Conservation (phyloP, 2,888 invertebrate species). For the Sisyra nigra region DNA sequence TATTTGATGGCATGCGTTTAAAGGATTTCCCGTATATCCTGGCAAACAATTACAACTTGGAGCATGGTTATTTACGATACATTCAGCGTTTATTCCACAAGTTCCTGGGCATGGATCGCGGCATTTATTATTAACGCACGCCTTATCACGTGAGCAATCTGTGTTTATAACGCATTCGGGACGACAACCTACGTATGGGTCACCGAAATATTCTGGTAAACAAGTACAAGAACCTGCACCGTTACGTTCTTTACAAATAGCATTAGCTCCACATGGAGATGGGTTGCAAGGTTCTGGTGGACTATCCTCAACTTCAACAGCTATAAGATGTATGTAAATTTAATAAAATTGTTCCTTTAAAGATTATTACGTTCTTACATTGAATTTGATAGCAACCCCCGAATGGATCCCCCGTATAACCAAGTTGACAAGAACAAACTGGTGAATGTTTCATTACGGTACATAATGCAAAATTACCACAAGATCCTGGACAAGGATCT, state of each 20-base stretch:
- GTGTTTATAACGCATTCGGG: slow-evolving; percentile 76
- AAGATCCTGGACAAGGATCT: slow-evolving; percentile 74
- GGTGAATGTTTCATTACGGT: slow-evolving; percentile 71
- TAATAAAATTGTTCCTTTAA: not conserved
- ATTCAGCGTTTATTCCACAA: slow-evolving; percentile 67
- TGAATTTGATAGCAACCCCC: slow-evolving; percentile 41
- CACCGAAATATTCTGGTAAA: slow-evolving; percentile 66
- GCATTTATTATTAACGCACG: slow-evolving; percentile 76
- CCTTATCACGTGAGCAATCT: slow-evolving; percentile 58
- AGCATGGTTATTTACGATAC: slow-evolving; percentile 65
- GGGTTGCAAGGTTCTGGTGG: slow-evolving; percentile 66
- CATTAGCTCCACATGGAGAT: slow-evolving; percentile 75
- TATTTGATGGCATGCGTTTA: slow-evolving; percentile 26
- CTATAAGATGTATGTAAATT: slow-evolving; percentile 23
- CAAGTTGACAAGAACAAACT: slow-evolving; percentile 62
- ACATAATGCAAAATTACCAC: slow-evolving; percentile 63
- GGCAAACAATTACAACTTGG: slow-evolving; percentile 66
- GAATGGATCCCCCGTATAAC: slow-evolving; percentile 75
- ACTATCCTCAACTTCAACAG: slow-evolving; percentile 36
- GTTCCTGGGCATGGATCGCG: slow-evolving; percentile 67
- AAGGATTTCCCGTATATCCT: slow-evolving; percentile 65
- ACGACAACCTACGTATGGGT: slow-evolving; percentile 72
- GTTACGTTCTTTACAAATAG: slow-evolving; percentile 66
- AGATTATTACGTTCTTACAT: slow-evolving; percentile 15
- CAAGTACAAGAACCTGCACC: slow-evolving; percentile 74